These are phyloP conservation scores for Ctenopoma multispine DNA, from an alignment of 2,797 vertebrate genomes.

Conservation along the genomic window DNA sequence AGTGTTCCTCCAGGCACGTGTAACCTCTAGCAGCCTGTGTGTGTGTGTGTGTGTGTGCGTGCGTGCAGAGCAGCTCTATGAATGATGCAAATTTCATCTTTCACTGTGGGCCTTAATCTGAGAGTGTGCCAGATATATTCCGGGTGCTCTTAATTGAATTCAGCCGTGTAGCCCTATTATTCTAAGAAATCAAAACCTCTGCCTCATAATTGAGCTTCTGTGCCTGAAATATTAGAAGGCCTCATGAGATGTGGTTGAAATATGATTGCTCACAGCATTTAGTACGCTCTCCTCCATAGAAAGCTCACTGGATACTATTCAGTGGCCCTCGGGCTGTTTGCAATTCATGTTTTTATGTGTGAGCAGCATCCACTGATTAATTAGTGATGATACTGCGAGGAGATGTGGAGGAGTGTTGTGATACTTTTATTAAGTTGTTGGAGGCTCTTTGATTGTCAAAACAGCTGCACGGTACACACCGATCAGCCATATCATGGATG, in stretches of 20 bases:
- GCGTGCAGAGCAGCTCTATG: slow-evolving; percentile 14
- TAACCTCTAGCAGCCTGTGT: slow-evolving; percentile 1
- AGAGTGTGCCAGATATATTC: slow-evolving; percentile 46
- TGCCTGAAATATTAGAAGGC: slow-evolving; percentile 50
- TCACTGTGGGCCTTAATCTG: slow-evolving; percentile 29
- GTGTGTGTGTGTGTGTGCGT: too few species aligned
- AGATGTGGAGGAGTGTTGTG: not conserved
- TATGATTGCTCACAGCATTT: slow-evolving; percentile 28
- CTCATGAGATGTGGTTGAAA: slow-evolving; percentile 54
- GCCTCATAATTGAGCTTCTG: slow-evolving; percentile 63
- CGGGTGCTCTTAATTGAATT: slow-evolving; percentile 61
- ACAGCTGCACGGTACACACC: too few species aligned
- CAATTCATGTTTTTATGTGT: slow-evolving; percentile 40
- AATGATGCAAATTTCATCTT: slow-evolving; percentile 13
- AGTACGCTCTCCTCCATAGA: not conserved
- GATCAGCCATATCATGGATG: too few species aligned
- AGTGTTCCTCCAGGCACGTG: slow-evolving; percentile 12
- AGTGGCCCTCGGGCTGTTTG: slow-evolving; percentile 21
- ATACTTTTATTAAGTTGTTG: not conserved
- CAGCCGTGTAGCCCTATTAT: slow-evolving; percentile 51
- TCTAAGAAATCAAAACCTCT: slow-evolving; percentile 63
- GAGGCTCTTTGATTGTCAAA: not conserved
- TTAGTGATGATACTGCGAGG: slow-evolving; percentile 18
- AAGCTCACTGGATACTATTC: slow-evolving; percentile 11
- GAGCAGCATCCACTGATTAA: slow-evolving; percentile 18